These are phyloP conservation scores for Rostratula benghalensis DNA, from an alignment of 2,113 vertebrate species.

Conservation along the genomic window DNA sequence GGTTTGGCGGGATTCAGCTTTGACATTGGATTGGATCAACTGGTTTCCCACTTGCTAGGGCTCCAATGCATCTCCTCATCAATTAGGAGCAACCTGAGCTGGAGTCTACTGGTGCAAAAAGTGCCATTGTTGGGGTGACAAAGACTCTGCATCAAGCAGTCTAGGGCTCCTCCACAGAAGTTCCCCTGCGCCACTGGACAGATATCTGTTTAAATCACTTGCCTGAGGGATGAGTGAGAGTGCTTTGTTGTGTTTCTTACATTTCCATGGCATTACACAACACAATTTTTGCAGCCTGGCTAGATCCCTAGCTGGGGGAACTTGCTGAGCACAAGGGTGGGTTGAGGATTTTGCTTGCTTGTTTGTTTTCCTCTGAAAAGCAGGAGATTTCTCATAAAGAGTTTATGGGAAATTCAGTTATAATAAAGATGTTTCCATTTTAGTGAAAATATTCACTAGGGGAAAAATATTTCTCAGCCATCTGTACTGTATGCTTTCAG, in stretches of 20 bases:
- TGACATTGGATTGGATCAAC: background rate
- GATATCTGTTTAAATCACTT: background rate
- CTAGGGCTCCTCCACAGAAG: background rate
- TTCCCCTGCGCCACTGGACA: background rate
- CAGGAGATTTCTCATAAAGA: conserved; percentile 6
- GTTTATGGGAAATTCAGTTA: background rate
- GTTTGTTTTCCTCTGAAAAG: conserved; percentile 3
- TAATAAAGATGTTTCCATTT: conserved; percentile 29
- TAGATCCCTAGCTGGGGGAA: background rate
- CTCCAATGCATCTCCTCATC: background rate
- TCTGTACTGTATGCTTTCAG: background rate
- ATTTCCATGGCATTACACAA: background rate
- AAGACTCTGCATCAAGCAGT: background rate
- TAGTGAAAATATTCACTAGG: conserved; percentile 12
- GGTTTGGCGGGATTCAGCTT: background rate
- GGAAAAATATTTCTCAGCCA: background rate
- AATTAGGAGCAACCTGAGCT: background rate
- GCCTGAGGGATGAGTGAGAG: background rate
- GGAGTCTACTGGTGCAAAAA: background rate
- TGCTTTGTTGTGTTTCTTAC: background rate
- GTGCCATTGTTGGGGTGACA: background rate
- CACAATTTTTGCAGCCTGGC: background rate
- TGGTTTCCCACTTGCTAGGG: background rate
- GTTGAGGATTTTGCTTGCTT: background rate
- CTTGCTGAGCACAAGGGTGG: background rate